These are phyloP conservation scores for Chionomys nivalis DNA, from an alignment of 2,113 vertebrate species.

Conservation along the genomic window DNA sequence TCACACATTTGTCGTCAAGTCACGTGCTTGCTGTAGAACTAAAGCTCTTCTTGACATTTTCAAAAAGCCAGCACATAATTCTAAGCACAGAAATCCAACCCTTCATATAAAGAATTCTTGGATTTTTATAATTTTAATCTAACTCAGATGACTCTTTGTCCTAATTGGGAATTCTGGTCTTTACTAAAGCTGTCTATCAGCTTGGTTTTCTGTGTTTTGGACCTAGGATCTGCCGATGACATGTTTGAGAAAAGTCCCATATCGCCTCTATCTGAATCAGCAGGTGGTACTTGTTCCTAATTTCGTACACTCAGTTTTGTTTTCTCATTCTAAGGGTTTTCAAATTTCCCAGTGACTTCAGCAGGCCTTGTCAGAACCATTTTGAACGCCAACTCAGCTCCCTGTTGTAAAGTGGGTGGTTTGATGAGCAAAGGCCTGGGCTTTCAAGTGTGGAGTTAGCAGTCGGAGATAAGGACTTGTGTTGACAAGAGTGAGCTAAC, in stretches of 20 bases:
- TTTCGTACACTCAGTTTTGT: neutral
- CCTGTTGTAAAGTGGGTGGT: neutral
- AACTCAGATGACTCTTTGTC: neutral
- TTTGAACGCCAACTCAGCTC: neutral
- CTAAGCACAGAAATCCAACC: neutral
- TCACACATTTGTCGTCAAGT: neutral
- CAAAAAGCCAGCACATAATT: neutral
- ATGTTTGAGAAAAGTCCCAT: slow-evolving; percentile 58
- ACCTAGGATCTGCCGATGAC: slow-evolving; percentile 21
- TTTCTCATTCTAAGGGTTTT: slow-evolving; percentile 44
- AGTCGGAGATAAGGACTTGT: slow-evolving; percentile 28
- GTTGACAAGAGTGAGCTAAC: slow-evolving; percentile 40
- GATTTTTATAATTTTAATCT: neutral
- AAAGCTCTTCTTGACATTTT: neutral
- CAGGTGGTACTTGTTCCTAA: neutral
- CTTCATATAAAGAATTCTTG: neutral
- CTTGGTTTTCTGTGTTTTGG: slow-evolving; percentile 31
- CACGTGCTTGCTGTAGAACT: neutral
- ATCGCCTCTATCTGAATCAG: slow-evolving; percentile 66
- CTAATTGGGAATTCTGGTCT: neutral
- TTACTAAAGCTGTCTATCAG: neutral
- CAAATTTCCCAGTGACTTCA: slow-evolving; percentile 7
- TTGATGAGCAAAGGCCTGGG: neutral
- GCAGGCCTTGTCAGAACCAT: neutral
- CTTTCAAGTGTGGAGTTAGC: slow-evolving; percentile 36